A percentile compares a stretch with the other conserved stretches of the same genome.
These are phyloP conservation scores for Serranus cabrilla DNA, from an alignment of 2,797 vertebrate species.

Conservation along the genomic window DNA sequence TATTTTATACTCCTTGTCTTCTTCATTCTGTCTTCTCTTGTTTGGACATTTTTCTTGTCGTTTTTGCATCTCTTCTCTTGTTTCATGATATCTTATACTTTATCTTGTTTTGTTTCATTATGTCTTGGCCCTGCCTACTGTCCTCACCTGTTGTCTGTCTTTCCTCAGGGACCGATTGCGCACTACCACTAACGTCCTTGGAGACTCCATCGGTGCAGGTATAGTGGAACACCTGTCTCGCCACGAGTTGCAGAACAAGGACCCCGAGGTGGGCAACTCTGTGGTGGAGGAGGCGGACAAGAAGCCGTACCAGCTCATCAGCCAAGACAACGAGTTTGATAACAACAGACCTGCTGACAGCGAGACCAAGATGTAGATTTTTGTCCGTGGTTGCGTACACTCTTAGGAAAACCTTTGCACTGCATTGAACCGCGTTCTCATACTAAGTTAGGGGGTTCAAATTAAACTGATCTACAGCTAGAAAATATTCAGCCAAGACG, in stretches of 20 bases:
- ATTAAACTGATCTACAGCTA: conserved; percentile 52
- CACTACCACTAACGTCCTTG: conserved; percentile 95
- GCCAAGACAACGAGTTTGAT: conserved; percentile 89
- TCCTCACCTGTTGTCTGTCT: conserved; percentile 28
- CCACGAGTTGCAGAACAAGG: conserved; percentile 90
- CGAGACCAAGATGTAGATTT: conserved; percentile 95
- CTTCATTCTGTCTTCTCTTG: no score
- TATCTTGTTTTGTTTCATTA: neutral
- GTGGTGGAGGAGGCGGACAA: conserved; percentile 94
- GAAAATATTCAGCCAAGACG: conserved; percentile 56
- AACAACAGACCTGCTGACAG: conserved; percentile 88
- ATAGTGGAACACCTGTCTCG: conserved; percentile 96
- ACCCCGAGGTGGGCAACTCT: conserved; percentile 91
- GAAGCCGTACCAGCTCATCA: conserved; percentile 93
- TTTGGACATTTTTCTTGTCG: neutral
- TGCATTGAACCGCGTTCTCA: conserved; percentile 40
- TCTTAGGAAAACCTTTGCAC: conserved; percentile 26
- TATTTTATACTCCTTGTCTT: conserved; percentile 1
- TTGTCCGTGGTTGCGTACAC: neutral
- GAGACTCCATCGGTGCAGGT: conserved; percentile 96
- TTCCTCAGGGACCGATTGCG: conserved; percentile 92
- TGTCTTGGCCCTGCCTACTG: neutral
- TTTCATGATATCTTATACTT: no score
- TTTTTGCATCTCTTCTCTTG: neutral
- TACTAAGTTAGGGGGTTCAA: conserved; percentile 23